Evolutionary conservation across 2,797 vertebrate genomes (phyloP).

Genomic region (Loriculus beryllinus): DNA sequence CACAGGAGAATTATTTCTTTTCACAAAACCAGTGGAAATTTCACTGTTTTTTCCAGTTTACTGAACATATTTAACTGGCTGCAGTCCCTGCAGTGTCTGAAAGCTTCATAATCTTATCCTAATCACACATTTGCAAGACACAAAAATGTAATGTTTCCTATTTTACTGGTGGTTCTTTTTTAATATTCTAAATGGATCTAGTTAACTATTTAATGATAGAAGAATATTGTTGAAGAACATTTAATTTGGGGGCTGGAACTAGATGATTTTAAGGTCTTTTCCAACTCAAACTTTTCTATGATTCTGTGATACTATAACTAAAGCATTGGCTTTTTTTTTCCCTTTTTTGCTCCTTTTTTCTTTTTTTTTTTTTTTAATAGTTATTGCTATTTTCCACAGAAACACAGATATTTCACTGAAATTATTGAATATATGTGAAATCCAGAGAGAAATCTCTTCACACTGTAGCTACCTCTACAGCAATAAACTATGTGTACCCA

Average conservation of each 20-base stretch:
- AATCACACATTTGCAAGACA: background rate
- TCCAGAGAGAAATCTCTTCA: background rate
- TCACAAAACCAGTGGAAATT: background rate
- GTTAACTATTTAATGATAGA: background rate
- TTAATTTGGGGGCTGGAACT: background rate
- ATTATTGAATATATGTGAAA: background rate
- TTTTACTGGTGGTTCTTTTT: background rate
- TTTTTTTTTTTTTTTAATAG: background rate
- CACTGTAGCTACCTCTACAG: background rate
- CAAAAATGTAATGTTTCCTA: background rate
- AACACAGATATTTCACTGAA: background rate
- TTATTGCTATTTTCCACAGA: background rate
- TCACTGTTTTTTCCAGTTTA: background rate
- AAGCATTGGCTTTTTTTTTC: fast-evolving
- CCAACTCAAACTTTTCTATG: background rate
- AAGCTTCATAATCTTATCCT: background rate
- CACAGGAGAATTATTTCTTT: background rate
- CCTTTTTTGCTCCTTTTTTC: too few species aligned
- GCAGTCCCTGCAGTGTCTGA: background rate
- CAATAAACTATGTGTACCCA: background rate
- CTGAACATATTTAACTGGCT: background rate
- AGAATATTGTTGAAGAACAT: background rate
- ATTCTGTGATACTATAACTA: background rate
- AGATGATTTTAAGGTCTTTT: background rate
- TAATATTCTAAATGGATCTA: background rate